phyloP scores from a whole-genome alignment of 1,140 invertebrate species.

The Anoplolepis gracilipes region DNA sequence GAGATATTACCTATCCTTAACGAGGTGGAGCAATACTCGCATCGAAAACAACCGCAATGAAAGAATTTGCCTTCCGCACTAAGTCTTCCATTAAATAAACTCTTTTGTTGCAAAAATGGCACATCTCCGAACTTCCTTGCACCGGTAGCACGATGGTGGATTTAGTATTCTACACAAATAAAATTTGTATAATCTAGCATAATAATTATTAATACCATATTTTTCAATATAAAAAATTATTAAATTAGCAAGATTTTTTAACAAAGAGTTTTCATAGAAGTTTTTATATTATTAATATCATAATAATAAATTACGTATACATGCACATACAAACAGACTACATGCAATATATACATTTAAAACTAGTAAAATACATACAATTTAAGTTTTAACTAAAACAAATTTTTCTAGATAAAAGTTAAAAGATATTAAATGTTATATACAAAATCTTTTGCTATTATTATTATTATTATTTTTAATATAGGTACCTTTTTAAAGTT shows the following conservation, averaged over 20 bases:
- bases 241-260: not conserved
- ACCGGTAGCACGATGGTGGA: constrained; percentile 87
- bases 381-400: no score
- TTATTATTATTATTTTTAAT: no score
- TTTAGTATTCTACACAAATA: constrained; percentile 87
- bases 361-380: no score
- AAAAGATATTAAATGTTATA: no score
- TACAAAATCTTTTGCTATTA: no score
- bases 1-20: constrained; percentile 88
- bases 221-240: constrained; percentile 31
- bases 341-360: no score
- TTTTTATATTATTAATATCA: not conserved
- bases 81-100: constrained; percentile 96
- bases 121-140: constrained; percentile 91
- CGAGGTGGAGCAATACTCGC: constrained; percentile 90
- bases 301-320: no score
- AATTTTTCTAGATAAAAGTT: no score
- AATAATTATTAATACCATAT: constrained; percentile 9
- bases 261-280: not conserved
- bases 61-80: constrained; percentile 95
- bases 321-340: no score
- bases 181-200: constrained; percentile 26
- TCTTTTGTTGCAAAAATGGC: constrained; percentile 94
- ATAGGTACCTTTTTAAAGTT: no score
- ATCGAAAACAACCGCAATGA: constrained; percentile 93